Evolutionary conservation across 2,888 invertebrate species (phyloP).

Genomic region (Oxytorus armatus): DNA sequence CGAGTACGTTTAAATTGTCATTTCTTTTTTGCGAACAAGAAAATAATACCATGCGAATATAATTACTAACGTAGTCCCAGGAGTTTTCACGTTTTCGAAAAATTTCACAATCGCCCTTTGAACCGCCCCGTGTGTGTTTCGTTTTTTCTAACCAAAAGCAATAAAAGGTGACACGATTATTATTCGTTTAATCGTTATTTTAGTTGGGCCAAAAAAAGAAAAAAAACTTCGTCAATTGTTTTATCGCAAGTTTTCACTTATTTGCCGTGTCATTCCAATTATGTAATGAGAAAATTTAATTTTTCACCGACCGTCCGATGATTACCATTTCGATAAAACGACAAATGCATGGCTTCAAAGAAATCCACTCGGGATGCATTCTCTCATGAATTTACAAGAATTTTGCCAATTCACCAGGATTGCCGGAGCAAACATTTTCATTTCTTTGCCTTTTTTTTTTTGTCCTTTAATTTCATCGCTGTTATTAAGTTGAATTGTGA

Average conservation of each 20-base stretch:
- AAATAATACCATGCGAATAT: no score
- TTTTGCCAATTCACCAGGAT: no score
- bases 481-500: no score
- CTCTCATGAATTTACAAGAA: not conserved
- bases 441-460: no score
- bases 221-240: slow-evolving; percentile 72
- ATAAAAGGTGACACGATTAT: slow-evolving; percentile 74
- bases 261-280: slow-evolving; percentile 76
- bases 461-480: no score
- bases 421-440: no score
- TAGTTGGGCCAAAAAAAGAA: slow-evolving; percentile 65
- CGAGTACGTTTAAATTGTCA: no score
- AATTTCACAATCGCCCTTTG: slow-evolving; percentile 74
- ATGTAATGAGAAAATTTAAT: slow-evolving; percentile 74
- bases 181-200: not conserved
- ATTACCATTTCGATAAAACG: not conserved
- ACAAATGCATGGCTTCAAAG: no score
- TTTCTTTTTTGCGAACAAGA: no score
- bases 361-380: no score
- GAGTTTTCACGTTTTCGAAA: no score
- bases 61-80: no score
- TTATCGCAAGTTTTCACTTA: slow-evolving; percentile 75
- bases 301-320: not conserved
- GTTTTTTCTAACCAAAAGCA: slow-evolving; percentile 77
- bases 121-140: slow-evolving; percentile 68